These are phyloP conservation scores for Erythrocercus mccallii DNA, from an alignment of 2,113 vertebrate species.

Conservation along the genomic window DNA sequence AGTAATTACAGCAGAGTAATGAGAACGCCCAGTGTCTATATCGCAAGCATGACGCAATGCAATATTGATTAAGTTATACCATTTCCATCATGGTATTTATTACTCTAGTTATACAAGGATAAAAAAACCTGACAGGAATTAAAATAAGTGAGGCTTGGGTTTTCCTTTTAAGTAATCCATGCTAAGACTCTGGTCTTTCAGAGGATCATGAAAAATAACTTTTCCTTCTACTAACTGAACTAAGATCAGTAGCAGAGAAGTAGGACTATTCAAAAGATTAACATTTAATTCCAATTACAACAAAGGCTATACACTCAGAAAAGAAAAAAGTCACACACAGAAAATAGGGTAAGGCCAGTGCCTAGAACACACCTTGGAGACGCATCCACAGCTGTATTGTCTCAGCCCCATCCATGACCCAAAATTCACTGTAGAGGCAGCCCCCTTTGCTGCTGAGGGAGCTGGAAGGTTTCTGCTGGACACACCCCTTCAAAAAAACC, in stretches of 20 bases:
- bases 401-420: not conserved
- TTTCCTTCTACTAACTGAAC: not conserved
- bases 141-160: not conserved
- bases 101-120: not conserved
- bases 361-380: not conserved
- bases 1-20: not conserved
- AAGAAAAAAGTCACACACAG: not conserved
- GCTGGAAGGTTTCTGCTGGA: not conserved
- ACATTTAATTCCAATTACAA: not conserved
- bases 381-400: not conserved
- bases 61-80: not conserved
- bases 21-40: not conserved
- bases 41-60: not conserved
- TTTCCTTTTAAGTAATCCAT: not conserved
- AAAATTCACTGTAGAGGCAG: not conserved
- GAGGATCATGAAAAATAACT: not conserved
- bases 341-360: not conserved
- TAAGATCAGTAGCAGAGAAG: not conserved
- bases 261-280: not conserved
- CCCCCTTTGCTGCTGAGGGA: not conserved
- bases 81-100: not conserved
- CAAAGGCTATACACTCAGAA: not conserved
- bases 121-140: not conserved
- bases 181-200: not conserved
- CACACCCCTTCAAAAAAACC: accelerated